These are phyloP conservation scores for Rhodophaea formosa DNA, from an alignment of 2,888 invertebrate species.

Conservation along the genomic window DNA sequence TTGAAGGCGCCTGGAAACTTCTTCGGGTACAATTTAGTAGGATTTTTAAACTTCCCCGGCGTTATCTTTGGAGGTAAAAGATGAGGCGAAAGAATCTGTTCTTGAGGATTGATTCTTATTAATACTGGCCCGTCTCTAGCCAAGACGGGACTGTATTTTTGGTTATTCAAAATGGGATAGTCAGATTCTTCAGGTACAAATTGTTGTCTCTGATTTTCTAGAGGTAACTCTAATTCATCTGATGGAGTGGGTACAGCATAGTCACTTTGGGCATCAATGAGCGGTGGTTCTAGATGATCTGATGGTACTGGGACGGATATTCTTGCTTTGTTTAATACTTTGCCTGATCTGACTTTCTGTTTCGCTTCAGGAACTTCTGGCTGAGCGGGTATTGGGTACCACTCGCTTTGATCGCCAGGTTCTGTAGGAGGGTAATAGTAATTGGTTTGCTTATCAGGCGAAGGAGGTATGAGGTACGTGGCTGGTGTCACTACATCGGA, in stretches of 20 bases:
- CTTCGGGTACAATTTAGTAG: conserved; percentile 81
- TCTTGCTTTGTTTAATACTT: conserved; percentile 32
- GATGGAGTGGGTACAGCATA: conserved; percentile 61
- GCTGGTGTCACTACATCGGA: conserved; percentile 54
- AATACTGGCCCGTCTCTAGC: conserved; percentile 28
- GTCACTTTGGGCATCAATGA: conserved; percentile 56
- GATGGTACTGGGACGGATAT: conserved; percentile 49
- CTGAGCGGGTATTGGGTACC: conserved; percentile 63
- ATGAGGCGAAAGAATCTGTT: conserved; percentile 52
- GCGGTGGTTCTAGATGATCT: conserved; percentile 58
- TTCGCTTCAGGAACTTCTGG: conserved; percentile 26
- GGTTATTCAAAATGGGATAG: conserved; percentile 41
- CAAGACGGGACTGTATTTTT: conserved; percentile 22
- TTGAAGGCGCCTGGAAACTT: conserved; percentile 78
- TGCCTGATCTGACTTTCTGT: conserved; percentile 38
- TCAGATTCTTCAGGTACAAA: conserved; percentile 28
- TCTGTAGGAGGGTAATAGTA: conserved; percentile 51
- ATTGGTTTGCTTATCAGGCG: conserved; percentile 44
- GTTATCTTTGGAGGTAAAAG: conserved; percentile 53
- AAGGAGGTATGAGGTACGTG: conserved; percentile 63
- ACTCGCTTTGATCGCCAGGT: conserved; percentile 59
- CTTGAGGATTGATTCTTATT: conserved; percentile 44
- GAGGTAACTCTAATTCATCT: conserved; percentile 66
- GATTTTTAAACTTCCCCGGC: conserved; percentile 56
- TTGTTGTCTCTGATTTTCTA: conserved; percentile 54